These are phyloP conservation scores for Rattus norvegicus DNA, from an alignment of 2,113 vertebrate genomes.

Conservation along the genomic window GRCr8 NC_086033.1:24382001-24382500, in stretches of 20 bases:
- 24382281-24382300: neutral
- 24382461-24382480: neutral
- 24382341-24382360: neutral
- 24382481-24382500: neutral
- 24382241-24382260: constrained; percentile 14
- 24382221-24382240: neutral
- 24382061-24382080: neutral
- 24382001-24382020: constrained; percentile 12
- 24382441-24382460: neutral
- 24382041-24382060: constrained; percentile 39
- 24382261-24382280: neutral
- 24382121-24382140: neutral
- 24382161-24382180: neutral
- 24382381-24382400: constrained; percentile 19
- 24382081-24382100: constrained; percentile 42
- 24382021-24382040: neutral
- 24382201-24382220: neutral
- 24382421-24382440: constrained; percentile 71
- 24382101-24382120: neutral
- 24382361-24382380: neutral
- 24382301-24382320: neutral
- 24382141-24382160: no score
- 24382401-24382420: constrained; percentile 27
- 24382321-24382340: neutral
- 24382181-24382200: neutral